A percentile compares a stretch with the other conserved stretches of the same genome.
Conservation (phyloP, 2,797 vertebrate species). For the Masticophis lateralis region DNA sequence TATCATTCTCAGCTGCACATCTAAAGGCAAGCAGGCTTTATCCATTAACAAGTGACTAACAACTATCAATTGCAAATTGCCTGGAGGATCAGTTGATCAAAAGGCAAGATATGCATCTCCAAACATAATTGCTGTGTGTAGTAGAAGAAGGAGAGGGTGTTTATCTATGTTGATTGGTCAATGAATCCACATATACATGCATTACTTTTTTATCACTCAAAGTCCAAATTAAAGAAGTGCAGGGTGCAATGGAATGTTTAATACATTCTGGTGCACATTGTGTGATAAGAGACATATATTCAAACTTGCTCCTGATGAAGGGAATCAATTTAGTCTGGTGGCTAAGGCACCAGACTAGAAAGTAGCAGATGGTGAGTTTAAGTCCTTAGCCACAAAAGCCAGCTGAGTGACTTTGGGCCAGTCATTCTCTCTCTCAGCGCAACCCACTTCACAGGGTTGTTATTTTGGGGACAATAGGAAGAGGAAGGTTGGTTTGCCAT, state of each 20-base stretch:
- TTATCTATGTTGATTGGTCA: not conserved
- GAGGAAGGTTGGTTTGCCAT: not conserved
- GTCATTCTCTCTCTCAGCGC: not conserved
- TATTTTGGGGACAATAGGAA: not conserved
- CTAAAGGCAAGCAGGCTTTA: not conserved
- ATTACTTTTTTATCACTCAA: not conserved
- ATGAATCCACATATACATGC: not conserved
- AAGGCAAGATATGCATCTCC: not conserved
- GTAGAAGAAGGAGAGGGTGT: not conserved
- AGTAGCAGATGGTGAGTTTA: not conserved
- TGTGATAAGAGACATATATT: not conserved
- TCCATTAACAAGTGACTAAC: not conserved
- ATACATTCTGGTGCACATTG: not conserved
- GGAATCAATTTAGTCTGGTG: not conserved
- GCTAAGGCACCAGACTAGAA: not conserved
- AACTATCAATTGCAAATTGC: not conserved
- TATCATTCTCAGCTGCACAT: not conserved
- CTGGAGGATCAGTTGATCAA: not conserved
- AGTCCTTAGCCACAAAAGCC: not conserved
- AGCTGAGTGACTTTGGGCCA: not conserved
- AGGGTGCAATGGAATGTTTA: not conserved
- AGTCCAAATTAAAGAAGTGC: not conserved
- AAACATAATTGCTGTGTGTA: not conserved
- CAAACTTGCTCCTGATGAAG: not conserved
- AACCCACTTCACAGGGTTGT: not conserved